A percentile compares a stretch with the other conserved stretches of the same genome.
These are phyloP conservation scores for Cephonodes hylas DNA, from an alignment of 2,888 invertebrate genomes.

Conservation along the genomic window DNA sequence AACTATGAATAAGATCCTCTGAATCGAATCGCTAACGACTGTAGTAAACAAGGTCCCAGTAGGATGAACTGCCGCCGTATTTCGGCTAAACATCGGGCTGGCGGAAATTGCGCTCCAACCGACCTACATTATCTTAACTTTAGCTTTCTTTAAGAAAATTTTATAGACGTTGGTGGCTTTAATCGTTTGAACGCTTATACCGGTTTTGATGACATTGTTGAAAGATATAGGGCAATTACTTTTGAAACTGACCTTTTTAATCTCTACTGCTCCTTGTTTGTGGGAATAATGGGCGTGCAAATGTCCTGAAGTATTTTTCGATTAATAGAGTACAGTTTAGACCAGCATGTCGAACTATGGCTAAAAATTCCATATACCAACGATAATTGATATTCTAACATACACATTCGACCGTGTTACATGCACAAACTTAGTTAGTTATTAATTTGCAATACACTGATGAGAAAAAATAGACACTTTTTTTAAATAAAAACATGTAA, in stretches of 20 bases:
- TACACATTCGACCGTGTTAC: no score
- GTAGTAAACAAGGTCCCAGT: conserved; percentile 53
- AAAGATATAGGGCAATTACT: no score
- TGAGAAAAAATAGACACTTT: not conserved
- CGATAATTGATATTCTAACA: no score
- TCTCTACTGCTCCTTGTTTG: not conserved
- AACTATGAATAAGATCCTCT: conserved; percentile 35
- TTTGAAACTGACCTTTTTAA: no score
- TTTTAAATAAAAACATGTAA: not conserved
- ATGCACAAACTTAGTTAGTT: not conserved
- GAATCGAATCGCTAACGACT: conserved; percentile 49
- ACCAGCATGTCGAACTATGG: no score
- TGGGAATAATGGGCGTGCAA: no score
- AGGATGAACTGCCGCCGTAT: conserved; percentile 47
- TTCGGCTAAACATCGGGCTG: conserved; percentile 45
- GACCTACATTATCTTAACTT: conserved; percentile 53
- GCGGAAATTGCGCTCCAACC: conserved; percentile 66
- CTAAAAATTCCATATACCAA: no score
- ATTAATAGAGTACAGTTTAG: no score
- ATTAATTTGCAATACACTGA: not conserved
- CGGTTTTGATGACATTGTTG: not conserved
- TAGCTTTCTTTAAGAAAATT: conserved; percentile 31
- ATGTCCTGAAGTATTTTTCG: no score
- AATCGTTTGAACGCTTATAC: not conserved
- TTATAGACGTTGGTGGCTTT: not conserved